Evolutionary conservation across 1,140 invertebrate species (phyloP).

Genomic region (Saxidomus purpurata): DNA sequence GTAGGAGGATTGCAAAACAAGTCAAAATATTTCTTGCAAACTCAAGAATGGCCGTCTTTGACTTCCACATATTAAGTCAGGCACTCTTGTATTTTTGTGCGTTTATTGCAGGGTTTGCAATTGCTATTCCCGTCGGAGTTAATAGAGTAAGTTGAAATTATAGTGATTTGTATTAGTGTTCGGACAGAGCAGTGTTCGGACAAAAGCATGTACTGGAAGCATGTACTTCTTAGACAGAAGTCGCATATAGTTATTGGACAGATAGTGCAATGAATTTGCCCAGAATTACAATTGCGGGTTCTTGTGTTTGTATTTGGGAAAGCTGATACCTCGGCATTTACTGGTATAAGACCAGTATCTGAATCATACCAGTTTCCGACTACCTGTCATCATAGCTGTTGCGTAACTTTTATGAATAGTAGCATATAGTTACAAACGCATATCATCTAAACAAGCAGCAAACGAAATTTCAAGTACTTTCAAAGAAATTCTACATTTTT

Average conservation of each 20-base stretch:
- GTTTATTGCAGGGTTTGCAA: conserved; percentile 64
- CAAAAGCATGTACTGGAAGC: not conserved
- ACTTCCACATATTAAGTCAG: conserved; percentile 68
- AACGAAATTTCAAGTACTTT: too few relatives aligned
- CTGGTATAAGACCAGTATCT: too few relatives aligned
- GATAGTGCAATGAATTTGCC: not conserved
- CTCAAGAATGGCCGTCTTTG: conserved; percentile 28
- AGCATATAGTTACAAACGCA: too few relatives aligned
- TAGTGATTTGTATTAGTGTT: not conserved
- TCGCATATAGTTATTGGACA: not conserved
- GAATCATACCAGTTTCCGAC: too few relatives aligned
- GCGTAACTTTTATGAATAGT: too few relatives aligned
- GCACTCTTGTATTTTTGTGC: conserved; percentile 66
- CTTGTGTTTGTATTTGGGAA: too few relatives aligned
- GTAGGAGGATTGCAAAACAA: not conserved
- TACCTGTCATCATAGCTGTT: too few relatives aligned
- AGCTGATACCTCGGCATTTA: too few relatives aligned
- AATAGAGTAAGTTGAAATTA: conserved; percentile 50
- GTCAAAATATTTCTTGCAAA: not conserved
- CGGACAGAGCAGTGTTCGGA: not conserved
- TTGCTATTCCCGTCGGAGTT: conserved; percentile 66
- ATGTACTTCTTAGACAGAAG: too few relatives aligned
- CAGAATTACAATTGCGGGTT: not conserved
- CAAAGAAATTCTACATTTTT: too few relatives aligned
- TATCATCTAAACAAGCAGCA: too few relatives aligned